These are phyloP conservation scores for Elegia similella DNA, from an alignment of 2,888 invertebrate genomes.

Conservation along the genomic window DNA sequence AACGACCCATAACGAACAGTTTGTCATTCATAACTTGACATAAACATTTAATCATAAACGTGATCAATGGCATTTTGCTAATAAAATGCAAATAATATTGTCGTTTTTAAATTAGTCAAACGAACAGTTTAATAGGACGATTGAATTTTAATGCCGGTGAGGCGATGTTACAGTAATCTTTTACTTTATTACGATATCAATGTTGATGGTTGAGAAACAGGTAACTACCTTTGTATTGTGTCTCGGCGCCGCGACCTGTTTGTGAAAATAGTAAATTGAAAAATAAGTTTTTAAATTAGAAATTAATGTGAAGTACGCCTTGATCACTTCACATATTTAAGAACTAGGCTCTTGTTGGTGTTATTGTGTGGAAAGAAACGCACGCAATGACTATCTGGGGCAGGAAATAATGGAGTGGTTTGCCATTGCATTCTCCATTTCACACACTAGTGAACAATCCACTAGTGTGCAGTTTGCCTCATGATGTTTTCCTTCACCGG, in stretches of 20 bases:
- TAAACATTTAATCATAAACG: slow-evolving; percentile 18
- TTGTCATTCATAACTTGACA: slow-evolving; percentile 29
- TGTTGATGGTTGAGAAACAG: slow-evolving; percentile 39
- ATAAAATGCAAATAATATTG: slow-evolving; percentile 32
- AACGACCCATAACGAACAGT: slow-evolving; percentile 25
- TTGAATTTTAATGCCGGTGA: slow-evolving; percentile 30
- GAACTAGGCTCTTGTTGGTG: too few relatives aligned
- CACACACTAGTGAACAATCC: too few relatives aligned
- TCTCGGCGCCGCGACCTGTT: slow-evolving; percentile 36
- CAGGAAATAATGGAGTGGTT: too few relatives aligned
- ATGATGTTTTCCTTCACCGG: too few relatives aligned
- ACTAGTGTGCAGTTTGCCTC: too few relatives aligned
- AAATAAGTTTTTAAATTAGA: too few relatives aligned
- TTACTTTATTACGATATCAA: slow-evolving; percentile 36
- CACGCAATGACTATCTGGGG: too few relatives aligned
- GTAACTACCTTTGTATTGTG: slow-evolving; percentile 61
- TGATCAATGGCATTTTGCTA: slow-evolving; percentile 1
- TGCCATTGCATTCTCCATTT: too few relatives aligned
- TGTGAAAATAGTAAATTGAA: too few relatives aligned
- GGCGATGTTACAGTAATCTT: slow-evolving; percentile 38
- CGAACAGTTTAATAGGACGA: not conserved
- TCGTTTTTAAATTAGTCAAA: slow-evolving; percentile 7
- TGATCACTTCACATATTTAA: too few relatives aligned
- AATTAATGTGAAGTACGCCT: too few relatives aligned
- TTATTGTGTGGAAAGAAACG: too few relatives aligned